Evolutionary conservation across 2,888 invertebrate species (phyloP).

Genomic region (Lasius platythorax): DNA sequence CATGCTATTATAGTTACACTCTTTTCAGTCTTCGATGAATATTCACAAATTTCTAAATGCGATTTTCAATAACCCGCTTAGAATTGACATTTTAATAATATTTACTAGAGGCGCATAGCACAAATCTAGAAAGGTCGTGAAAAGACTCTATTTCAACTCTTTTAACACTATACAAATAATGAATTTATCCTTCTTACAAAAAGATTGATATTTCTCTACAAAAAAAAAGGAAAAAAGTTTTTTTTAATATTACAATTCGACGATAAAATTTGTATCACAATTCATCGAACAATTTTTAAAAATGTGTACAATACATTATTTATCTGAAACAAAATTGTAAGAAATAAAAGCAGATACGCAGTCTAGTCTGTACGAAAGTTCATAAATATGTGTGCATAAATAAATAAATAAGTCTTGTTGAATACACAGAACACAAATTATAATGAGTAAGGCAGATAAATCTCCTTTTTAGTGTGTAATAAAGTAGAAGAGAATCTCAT

Average conservation of each 20-base stretch:
- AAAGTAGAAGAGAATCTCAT: conserved; percentile 41
- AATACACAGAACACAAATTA: conserved; percentile 8
- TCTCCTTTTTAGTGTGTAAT: conserved; percentile 15
- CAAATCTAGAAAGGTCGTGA: conserved; percentile 15
- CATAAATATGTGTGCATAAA: conserved; percentile 50
- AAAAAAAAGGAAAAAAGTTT: background rate
- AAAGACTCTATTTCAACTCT: conserved; percentile 7
- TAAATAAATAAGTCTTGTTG: conserved; percentile 45
- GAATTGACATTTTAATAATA: conserved; percentile 32
- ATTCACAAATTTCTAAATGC: conserved; percentile 47
- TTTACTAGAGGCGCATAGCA: background rate
- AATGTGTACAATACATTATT: conserved; percentile 21
- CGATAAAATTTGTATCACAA: conserved; percentile 47
- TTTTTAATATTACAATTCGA: conserved; percentile 33
- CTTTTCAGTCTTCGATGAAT: conserved; percentile 53
- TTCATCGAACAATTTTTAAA: conserved; percentile 42
- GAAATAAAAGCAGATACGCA: conserved; percentile 22
- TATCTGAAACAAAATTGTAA: conserved; percentile 24
- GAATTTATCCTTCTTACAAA: conserved; percentile 23
- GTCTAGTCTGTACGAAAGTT: conserved; percentile 32
- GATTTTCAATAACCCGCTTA: conserved; percentile 24
- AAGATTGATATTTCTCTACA: conserved; percentile 5
- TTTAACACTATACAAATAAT: conserved; percentile 32
- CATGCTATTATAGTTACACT: conserved; percentile 43
- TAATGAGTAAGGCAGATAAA: background rate